phyloP scores from a whole-genome alignment of 2,113 vertebrate species.

The Tupaia chinensis region DNA sequence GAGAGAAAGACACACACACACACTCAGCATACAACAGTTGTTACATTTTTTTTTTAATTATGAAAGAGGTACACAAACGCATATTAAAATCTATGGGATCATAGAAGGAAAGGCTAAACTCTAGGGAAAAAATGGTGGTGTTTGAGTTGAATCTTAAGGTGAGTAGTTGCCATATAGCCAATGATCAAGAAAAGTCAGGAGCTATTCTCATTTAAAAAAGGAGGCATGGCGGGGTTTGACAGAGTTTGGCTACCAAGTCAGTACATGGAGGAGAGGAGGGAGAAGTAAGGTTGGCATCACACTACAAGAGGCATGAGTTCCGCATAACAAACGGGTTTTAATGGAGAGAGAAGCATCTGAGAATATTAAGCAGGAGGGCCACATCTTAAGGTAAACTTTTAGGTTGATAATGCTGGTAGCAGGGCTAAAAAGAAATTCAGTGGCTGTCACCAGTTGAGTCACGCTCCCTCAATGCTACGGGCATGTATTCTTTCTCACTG shows the following conservation, averaged over 20 bases:
- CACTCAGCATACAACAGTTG: not conserved
- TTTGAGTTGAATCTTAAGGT: not conserved
- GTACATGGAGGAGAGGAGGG: not conserved
- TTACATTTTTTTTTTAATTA: not conserved
- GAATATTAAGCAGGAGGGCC: slow-evolving; percentile 7
- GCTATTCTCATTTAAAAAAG: not conserved
- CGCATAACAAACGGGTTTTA: not conserved
- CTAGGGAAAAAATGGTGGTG: not conserved
- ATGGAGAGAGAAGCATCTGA: not conserved
- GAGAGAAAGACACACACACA: not conserved
- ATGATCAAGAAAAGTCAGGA: not conserved
- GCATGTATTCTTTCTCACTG: not conserved
- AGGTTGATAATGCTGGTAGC: not conserved
- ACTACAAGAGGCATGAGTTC: not conserved
- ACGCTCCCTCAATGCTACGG: not conserved
- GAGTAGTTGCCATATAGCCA: not conserved
- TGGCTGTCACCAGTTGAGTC: not conserved
- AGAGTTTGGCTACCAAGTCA: not conserved
- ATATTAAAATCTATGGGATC: not conserved
- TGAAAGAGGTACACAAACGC: not conserved
- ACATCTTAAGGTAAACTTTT: not conserved
- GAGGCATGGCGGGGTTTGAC: not conserved
- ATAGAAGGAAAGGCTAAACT: not conserved
- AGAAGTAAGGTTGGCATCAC: not conserved
- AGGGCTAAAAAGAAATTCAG: not conserved